Conservation (phyloP, 2,888 invertebrate genomes). For the Metalampra italica region DNA sequence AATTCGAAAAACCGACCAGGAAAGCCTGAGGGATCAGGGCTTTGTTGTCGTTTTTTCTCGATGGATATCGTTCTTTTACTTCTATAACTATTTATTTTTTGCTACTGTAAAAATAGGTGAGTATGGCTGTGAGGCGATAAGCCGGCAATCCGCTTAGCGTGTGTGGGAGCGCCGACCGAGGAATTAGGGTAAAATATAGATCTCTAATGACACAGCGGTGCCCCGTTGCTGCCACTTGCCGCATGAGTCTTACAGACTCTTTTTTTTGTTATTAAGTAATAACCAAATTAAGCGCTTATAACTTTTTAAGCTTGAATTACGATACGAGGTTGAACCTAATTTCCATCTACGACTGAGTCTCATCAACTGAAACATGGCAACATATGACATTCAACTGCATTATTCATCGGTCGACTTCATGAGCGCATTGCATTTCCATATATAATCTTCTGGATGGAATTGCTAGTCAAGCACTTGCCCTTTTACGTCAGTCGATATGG, state of each 20-base stretch:
- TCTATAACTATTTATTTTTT: conserved; percentile 60
- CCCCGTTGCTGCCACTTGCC: conserved; percentile 22
- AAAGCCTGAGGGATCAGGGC: conserved; percentile 66
- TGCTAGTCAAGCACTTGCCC: not conserved
- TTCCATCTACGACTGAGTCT: not conserved
- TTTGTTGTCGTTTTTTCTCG: conserved; percentile 59
- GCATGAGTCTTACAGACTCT: conserved; percentile 15
- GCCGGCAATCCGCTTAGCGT: conserved; percentile 72
- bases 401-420: conserved; percentile 8
- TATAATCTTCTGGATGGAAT: conserved; percentile 1
- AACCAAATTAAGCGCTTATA: conserved; percentile 6
- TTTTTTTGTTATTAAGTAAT: no score
- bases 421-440: conserved; percentile 7
- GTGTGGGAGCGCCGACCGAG: conserved; percentile 49
- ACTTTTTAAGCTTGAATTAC: conserved; percentile 3
- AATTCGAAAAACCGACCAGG: conserved; percentile 65
- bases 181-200: conserved; percentile 70
- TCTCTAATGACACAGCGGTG: conserved; percentile 50
- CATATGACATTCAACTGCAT: conserved; percentile 2
- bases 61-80: conserved; percentile 46
- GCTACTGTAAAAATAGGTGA: conserved; percentile 66
- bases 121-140: conserved; percentile 64
- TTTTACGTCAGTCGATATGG: conserved; percentile 2
- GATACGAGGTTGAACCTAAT: not conserved
- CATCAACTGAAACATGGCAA: not conserved